phyloP scores from a whole-genome alignment of 2,888 invertebrate genomes.

The Diarsia dahlii region DNA sequence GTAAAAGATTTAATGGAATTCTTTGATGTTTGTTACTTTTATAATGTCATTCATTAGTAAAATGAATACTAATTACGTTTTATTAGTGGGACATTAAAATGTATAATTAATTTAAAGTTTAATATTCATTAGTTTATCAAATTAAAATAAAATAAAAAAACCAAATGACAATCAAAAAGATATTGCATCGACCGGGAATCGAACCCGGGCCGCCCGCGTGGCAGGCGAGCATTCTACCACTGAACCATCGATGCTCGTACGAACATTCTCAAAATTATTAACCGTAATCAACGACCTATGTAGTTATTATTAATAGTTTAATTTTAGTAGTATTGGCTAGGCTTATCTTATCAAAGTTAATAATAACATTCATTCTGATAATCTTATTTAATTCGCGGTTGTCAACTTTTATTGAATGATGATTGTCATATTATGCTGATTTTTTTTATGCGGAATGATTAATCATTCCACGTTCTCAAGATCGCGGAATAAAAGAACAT shows the following conservation, averaged over 20 bases:
- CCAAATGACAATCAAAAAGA: slow-evolving; percentile 37
- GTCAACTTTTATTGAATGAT: background rate
- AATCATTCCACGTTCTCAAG: too few species aligned
- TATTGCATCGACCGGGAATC: slow-evolving; percentile 86
- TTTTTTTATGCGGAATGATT: background rate
- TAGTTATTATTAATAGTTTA: background rate
- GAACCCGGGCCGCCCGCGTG: slow-evolving; percentile 88
- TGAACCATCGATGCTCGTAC: slow-evolving; percentile 88
- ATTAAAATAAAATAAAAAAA: background rate
- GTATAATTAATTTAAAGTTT: background rate
- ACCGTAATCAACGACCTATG: background rate
- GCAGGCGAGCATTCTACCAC: slow-evolving; percentile 91
- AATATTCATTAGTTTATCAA: background rate
- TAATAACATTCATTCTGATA: background rate
- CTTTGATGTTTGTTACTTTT: slow-evolving; percentile 38
- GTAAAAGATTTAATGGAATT: slow-evolving; percentile 31
- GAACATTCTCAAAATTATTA: accelerated
- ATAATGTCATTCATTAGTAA: slow-evolving; percentile 45
- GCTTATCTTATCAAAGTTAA: background rate
- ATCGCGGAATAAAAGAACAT: too few species aligned
- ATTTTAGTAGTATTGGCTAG: background rate
- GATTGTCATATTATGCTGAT: too few species aligned
- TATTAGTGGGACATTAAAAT: background rate
- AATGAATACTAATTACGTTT: slow-evolving; percentile 21
- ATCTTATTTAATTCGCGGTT: slow-evolving; percentile 2